Evolutionary conservation across 23 tunicate genomes (phyloP), one percentile per base, ranked within the genome.

Genomic region (Clavelina lepadiformis): DNA sequence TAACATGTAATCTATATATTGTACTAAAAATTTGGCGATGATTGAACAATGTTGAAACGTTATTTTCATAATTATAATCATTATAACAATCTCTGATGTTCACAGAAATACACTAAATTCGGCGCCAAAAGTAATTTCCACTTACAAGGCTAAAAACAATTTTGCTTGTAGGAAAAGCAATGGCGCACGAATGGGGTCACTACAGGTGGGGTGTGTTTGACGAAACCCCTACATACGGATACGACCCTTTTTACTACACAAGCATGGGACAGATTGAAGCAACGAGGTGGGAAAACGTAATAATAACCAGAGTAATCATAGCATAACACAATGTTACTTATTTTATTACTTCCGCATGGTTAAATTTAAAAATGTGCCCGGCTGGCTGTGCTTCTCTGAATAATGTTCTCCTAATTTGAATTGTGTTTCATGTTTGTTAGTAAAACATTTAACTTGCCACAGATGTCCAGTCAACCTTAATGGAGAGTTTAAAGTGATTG

Each of bases 161-260:
- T n/a, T n/a, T n/a, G n/a, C n/a, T n/a, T n/a, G n/a, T n/a, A 80
- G 87, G 79, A 25, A 80, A 80, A 38, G 57, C 70, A 32, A 80
- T 80, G 1, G 87, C 72, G 0, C 87, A 79, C 67, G 85, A 79
- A 33, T 79, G 85, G 85, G 76, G 70, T 4, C 85, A 79, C 38
- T 69, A 38, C 50, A 49, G 87, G 51, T 80, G 87, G 87, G 87
- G 87, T 19, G 87, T 80, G 3, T 80, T 80, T 33, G 87, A 80
- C 30, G 87, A 80, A 44, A 49, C 41, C 7, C 53, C 53, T 6
- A 45, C 70, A 0, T 20, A 46, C 1, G 79, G 69, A 28, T 62
- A 46, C 47, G 32, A 30, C 27, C 72, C 72, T 2, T 80, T 80
- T 35, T 80, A 80, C 47, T 44, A 50, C 21, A 26, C 38, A 31